These are phyloP conservation scores for Cryptoblepharus egeriae DNA, from an alignment of 2,797 vertebrate genomes.

Conservation along the genomic window DNA sequence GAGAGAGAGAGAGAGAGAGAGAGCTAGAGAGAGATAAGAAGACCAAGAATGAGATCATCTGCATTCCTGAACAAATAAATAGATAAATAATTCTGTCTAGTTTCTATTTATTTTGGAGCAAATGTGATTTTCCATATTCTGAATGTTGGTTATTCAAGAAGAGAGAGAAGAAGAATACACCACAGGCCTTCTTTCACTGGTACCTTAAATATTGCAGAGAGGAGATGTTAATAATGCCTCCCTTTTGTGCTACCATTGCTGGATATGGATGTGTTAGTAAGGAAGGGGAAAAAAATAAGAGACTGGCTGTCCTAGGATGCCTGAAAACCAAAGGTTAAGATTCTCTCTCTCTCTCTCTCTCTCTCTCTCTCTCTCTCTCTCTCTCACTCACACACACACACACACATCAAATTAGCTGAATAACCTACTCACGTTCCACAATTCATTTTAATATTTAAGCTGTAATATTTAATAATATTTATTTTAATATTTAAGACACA, in stretches of 20 bases:
- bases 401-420: constrained; percentile 56
- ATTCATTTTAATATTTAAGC: not conserved
- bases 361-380: no score
- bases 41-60: not conserved
- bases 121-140: constrained; percentile 37
- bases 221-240: constrained; percentile 46
- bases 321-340: constrained; percentile 78
- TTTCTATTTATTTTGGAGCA: constrained; percentile 16
- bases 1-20: no score
- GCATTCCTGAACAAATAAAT: not conserved
- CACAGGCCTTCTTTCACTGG: constrained; percentile 13
- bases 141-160: constrained; percentile 8
- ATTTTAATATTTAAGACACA: not conserved
- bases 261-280: constrained; percentile 63
- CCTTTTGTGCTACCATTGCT: constrained; percentile 49
- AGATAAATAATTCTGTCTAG: constrained; percentile 25
- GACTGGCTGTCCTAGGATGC: constrained; percentile 69
- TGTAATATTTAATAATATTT: not conserved
- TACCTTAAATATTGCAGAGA: constrained; percentile 23
- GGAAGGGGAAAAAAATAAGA: constrained; percentile 60
- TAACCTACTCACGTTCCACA: constrained; percentile 46
- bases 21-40: not conserved
- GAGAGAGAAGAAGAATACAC: not conserved
- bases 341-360: no score
- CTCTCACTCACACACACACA: no score